Percentiles rank a stretch among this genome's conserved stretches.
Conservation (phyloP, 2,113 vertebrate species). For the Antennarius striatus region DNA sequence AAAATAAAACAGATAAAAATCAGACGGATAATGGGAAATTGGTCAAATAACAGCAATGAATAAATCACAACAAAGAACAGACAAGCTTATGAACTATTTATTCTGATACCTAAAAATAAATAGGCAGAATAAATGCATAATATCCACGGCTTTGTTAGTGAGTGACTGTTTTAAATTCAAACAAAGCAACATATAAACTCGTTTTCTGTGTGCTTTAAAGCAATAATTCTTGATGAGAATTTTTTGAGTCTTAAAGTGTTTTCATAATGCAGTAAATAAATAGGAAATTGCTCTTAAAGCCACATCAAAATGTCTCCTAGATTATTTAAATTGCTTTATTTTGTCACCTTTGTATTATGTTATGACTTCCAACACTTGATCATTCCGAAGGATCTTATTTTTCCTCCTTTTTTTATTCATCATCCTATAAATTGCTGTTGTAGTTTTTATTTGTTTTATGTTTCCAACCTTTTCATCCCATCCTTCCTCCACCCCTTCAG, state of each 20-base stretch:
- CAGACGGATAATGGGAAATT: background rate
- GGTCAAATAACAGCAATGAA: background rate
- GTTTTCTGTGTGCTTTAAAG: too few species aligned
- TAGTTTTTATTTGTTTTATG: background rate
- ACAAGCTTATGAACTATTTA: background rate
- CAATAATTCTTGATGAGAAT: too few species aligned
- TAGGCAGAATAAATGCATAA: too few species aligned
- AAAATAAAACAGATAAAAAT: background rate
- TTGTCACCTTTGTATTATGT: background rate
- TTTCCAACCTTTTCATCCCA: background rate
- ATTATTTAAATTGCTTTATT: background rate
- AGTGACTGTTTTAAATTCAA: background rate
- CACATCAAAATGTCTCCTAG: background rate
- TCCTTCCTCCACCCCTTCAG: slow-evolving; percentile 64
- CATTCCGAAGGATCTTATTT: background rate
- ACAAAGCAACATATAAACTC: background rate
- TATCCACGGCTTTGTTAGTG: background rate
- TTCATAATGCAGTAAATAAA: background rate
- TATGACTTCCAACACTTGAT: too few species aligned
- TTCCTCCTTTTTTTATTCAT: background rate
- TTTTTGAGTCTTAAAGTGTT: too few species aligned
- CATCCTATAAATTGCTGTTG: background rate
- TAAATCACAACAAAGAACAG: background rate
- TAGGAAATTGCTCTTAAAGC: background rate
- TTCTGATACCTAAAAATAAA: too few species aligned